phyloP scores from a whole-genome alignment of 2,113 vertebrate genomes.

The Lutjanus erythropterus region DNA sequence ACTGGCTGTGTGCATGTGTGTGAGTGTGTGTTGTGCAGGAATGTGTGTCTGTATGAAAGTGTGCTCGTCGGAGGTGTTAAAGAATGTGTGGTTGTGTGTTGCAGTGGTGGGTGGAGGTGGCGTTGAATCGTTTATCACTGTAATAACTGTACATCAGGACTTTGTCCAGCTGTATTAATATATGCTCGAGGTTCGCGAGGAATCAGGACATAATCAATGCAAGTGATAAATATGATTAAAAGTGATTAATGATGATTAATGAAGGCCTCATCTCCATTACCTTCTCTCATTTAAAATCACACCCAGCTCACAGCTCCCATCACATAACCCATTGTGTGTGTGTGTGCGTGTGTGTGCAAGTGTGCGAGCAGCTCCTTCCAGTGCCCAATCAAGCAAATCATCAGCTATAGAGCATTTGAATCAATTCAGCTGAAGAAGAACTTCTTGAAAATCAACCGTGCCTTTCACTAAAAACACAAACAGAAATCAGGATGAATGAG shows the following conservation, averaged over 20 bases:
- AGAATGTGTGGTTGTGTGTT: constrained; percentile 65
- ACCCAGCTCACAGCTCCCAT: constrained; percentile 51
- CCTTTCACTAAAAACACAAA: constrained; percentile 81
- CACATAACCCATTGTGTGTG: constrained; percentile 30
- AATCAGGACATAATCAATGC: constrained; percentile 86
- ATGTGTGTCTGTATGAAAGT: constrained; percentile 44
- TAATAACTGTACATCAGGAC: constrained; percentile 83
- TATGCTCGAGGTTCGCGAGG: constrained; percentile 72
- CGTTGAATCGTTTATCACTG: constrained; percentile 79
- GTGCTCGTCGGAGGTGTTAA: constrained; percentile 62
- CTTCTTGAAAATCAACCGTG: constrained; percentile 81
- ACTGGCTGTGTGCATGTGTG: constrained; percentile 18
- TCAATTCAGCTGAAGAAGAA: constrained; percentile 80
- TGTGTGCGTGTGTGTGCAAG: constrained; percentile 3
- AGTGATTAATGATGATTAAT: constrained; percentile 87
- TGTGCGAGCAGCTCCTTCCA: constrained; percentile 54
- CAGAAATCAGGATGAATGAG: constrained; percentile 82
- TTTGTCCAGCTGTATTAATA: constrained; percentile 82
- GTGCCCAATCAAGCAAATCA: constrained; percentile 82
- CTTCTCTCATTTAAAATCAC: constrained; percentile 73
- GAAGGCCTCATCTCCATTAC: constrained; percentile 77
- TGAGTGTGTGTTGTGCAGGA: constrained; percentile 28
- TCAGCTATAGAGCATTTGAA: constrained; percentile 78
- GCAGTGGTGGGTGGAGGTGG: constrained; percentile 46
- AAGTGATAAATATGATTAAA: constrained; percentile 88